A percentile compares a stretch with the other conserved stretches of the same genome.
Conservation (phyloP, 2,797 vertebrate species). For the Poecilia gillii region DNA sequence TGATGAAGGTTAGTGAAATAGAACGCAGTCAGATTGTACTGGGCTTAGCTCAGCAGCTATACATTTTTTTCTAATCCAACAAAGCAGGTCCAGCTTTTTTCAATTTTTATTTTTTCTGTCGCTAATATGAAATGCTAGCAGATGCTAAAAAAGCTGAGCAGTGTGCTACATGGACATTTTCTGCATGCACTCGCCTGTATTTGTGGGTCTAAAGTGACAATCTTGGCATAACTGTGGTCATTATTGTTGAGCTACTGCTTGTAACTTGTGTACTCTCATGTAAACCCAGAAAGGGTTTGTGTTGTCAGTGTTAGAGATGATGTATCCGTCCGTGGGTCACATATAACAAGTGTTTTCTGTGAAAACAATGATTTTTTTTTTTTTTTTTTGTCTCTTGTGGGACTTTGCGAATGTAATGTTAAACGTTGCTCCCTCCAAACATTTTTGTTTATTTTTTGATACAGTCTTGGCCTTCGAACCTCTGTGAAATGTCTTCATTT, state of each 20-base stretch:
- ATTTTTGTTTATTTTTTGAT: slow-evolving; percentile 77
- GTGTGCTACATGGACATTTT: background rate
- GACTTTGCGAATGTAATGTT: slow-evolving; percentile 71
- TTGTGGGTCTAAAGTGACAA: slow-evolving; percentile 16
- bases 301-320: slow-evolving; percentile 62
- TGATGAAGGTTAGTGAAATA: slow-evolving; percentile 33
- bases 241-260: slow-evolving; percentile 16
- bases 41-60: background rate
- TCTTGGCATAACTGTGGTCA: slow-evolving; percentile 14
- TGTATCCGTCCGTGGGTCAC: slow-evolving; percentile 58
- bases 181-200: background rate
- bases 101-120: slow-evolving; percentile 4
- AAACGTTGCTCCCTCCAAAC: slow-evolving; percentile 41
- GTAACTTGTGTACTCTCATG: slow-evolving; percentile 5
- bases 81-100: background rate
- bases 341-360: slow-evolving; percentile 88
- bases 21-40: background rate
- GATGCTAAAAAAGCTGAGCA: background rate
- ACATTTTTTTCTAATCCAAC: slow-evolving; percentile 7
- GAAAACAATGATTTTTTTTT: slow-evolving; percentile 86
- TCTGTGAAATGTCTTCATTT: slow-evolving; percentile 44
- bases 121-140: slow-evolving; percentile 25
- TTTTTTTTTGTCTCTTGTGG: slow-evolving; percentile 81
- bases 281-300: slow-evolving; percentile 8
- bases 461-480: slow-evolving; percentile 48